Evolutionary conservation across 2,888 invertebrate genomes (phyloP).

Genomic region (Buathra laborator): DNA sequence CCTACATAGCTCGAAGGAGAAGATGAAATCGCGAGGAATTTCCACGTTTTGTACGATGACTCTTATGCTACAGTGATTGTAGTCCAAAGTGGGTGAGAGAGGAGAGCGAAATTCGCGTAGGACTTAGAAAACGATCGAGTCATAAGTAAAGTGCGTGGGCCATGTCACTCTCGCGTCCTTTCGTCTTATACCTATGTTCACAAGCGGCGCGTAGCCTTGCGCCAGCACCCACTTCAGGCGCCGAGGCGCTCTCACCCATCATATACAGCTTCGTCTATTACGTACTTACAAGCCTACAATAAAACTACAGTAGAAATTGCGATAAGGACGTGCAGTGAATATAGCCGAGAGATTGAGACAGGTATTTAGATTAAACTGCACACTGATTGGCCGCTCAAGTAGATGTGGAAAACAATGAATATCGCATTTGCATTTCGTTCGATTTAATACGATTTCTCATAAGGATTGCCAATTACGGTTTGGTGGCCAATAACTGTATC

Average conservation of each 20-base stretch:
- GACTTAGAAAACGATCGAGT: conserved; percentile 10
- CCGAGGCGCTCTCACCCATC: conserved; percentile 18
- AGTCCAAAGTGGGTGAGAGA: background rate
- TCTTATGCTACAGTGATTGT: background rate
- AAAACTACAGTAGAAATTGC: background rate
- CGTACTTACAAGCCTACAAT: background rate
- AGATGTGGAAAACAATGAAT: background rate
- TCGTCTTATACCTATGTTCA: background rate
- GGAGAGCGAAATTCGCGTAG: conserved; percentile 19
- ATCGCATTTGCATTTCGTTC: background rate
- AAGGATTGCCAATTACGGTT: conserved; percentile 9
- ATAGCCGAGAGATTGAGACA: background rate
- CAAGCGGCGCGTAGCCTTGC: conserved; percentile 28
- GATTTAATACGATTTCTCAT: background rate
- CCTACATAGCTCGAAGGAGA: background rate
- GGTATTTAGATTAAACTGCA: background rate
- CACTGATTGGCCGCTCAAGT: background rate
- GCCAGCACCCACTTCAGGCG: conserved; percentile 36
- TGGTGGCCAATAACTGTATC: conserved; percentile 22
- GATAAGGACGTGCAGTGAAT: background rate
- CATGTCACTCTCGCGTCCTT: conserved; percentile 7
- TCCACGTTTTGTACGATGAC: background rate
- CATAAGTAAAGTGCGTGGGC: conserved; percentile 28
- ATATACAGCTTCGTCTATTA: conserved; percentile 18
- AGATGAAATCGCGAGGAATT: conserved; percentile 4